phyloP scores from a whole-genome alignment of 1,140 invertebrate genomes.

The Steinernema feltiae region DNA sequence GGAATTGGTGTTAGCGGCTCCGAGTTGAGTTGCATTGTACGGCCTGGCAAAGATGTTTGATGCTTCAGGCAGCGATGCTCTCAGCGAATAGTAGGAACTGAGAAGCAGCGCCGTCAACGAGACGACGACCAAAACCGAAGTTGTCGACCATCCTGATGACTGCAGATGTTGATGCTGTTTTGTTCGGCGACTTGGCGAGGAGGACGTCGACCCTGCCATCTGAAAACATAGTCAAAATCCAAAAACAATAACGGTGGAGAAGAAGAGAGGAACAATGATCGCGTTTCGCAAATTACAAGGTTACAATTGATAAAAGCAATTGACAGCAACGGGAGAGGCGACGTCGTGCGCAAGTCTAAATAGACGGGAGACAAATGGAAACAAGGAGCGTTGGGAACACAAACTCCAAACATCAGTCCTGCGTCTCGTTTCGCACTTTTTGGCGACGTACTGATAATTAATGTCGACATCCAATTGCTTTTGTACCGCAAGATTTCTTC shows the following conservation, averaged over 20 bases:
- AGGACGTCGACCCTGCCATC: not conserved
- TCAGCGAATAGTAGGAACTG: not conserved
- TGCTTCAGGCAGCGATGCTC: not conserved
- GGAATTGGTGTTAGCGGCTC: not conserved
- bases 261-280: not conserved
- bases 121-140: not conserved
- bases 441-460: not conserved
- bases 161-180: not conserved
- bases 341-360: no score
- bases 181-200: not conserved
- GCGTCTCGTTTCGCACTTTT: not conserved
- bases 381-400: not conserved
- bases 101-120: not conserved
- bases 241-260: not conserved
- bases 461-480: not conserved
- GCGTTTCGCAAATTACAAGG: no score
- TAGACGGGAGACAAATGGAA: not conserved
- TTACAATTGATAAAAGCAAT: no score
- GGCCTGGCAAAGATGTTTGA: slow-evolving; percentile 2
- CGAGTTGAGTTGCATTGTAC: not conserved
- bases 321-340: no score
- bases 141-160: not conserved
- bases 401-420: not conserved
- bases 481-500: not conserved
- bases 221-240: not conserved